phyloP scores from a whole-genome alignment of 2,113 vertebrate genomes.

The Oophaga pumilio region DNA sequence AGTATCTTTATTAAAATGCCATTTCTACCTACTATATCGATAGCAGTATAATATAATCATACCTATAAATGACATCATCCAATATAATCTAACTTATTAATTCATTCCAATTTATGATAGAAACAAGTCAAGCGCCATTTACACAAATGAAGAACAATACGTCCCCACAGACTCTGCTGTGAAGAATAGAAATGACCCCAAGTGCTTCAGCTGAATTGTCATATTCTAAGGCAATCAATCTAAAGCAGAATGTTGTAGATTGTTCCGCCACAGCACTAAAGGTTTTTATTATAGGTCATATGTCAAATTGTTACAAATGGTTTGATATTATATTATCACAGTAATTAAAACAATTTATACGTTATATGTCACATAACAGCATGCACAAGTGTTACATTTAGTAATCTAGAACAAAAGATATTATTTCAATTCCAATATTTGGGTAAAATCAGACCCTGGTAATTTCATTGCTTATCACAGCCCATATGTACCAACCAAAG shows the following conservation, averaged over 20 bases:
- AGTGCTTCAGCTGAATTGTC: background rate
- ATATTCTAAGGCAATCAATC: background rate
- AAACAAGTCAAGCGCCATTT: too few species aligned
- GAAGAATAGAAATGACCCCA: background rate
- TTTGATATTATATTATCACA: background rate
- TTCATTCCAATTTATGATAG: background rate
- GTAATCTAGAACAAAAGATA: background rate
- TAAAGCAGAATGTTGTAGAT: background rate
- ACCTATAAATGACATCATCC: background rate
- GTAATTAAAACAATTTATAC: background rate
- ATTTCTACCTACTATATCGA: background rate
- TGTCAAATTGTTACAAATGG: background rate
- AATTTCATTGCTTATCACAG: background rate
- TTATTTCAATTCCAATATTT: background rate
- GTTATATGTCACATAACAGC: background rate
- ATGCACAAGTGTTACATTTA: background rate
- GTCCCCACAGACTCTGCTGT: background rate
- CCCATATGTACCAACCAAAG: background rate
- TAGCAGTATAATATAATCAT: background rate
- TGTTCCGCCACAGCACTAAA: background rate
- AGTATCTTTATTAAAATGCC: background rate
- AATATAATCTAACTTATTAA: background rate
- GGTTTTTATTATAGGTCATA: background rate
- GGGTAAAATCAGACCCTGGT: background rate
- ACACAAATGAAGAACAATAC: too few species aligned